Evolutionary conservation across 2,113 vertebrate genomes (phyloP), one percentile per base, ranked within the genome.

Genomic region (Nesogale talazaci): DNA sequence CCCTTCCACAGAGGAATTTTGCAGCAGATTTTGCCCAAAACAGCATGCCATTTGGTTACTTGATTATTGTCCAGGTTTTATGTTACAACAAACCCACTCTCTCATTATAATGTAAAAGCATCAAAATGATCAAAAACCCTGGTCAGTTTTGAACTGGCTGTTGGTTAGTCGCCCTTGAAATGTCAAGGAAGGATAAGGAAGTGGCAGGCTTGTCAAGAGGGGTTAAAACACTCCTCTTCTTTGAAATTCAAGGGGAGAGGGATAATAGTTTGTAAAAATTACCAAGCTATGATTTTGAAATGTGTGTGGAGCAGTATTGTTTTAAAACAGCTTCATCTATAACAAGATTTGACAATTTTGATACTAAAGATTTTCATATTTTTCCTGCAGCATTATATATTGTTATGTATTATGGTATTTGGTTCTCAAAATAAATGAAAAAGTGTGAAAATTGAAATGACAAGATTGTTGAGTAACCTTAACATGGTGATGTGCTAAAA

Each of bases 371-470:
- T 89, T 95, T 70, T 40, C 3, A 17, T 63, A 16, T 85, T 92
- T 95, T 59, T 96, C 86, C 86, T 89, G n/a, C 75, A 42, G 69
- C 94, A 84, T 93, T 83, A 90, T 63, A 27, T 95, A 38, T 38
- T 75, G 15, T 69, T 95, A 95, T 86, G 27, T 65, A 9, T 88
- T 94, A 12, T 83, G n/a, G 15, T 42, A 42, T 83, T 59, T 40
- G 70, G 86, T 36, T 94, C 78, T 85, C 80, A 93, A 89, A 63
- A 23, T 25, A 63, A 90, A 95, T 27, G 31, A 92, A 80, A 85
- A 92, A 86, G 56, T 72, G 23, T 90, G 67, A 80, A 91, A 95
- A 90, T 82, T 91, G 59, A 42, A 94, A 65, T 94, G 70, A 92
- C 84, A 95, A 72, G 88, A 92, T 82, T 95, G 46, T 70, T 95